These are phyloP conservation scores for Nomada ferruginata DNA, from an alignment of 2,888 invertebrate genomes.

Conservation along the genomic window DNA sequence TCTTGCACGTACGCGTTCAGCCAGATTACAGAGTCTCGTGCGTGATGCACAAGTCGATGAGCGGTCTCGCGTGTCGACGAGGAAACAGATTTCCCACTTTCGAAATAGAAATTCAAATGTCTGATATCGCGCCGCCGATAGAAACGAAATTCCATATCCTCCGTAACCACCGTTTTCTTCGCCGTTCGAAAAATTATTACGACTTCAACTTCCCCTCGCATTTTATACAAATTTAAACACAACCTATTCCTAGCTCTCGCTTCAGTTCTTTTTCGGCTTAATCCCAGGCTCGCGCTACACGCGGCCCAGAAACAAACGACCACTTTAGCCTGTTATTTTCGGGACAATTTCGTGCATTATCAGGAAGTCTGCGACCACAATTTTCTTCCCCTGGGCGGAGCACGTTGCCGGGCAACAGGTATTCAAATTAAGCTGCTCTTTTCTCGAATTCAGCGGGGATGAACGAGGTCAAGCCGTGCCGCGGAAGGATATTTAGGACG, in stretches of 20 bases:
- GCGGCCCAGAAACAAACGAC: no score
- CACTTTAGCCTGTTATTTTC: background rate
- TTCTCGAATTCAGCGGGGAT: conserved; percentile 47
- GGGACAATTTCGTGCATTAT: background rate
- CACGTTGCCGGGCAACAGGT: conserved; percentile 67
- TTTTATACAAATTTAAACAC: no score
- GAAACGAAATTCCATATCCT: no score
- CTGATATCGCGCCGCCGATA: no score
- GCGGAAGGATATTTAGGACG: conserved; percentile 35
- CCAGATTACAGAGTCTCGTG: conserved; percentile 35
- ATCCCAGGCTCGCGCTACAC: no score
- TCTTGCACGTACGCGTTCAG: conserved; percentile 41
- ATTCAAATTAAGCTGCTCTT: conserved; percentile 66
- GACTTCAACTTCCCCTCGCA: no score
- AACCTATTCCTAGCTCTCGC: no score
- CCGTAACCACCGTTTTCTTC: no score
- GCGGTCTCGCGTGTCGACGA: background rate
- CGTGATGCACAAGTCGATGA: conserved; percentile 39
- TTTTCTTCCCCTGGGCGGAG: conserved; percentile 24
- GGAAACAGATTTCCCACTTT: conserved; percentile 29
- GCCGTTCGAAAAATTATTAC: no score
- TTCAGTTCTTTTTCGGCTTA: no score
- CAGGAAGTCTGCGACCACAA: background rate
- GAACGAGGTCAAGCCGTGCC: conserved; percentile 42
- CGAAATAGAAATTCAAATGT: background rate